A percentile compares a stretch with the other conserved stretches of the same genome.
These are phyloP conservation scores for Mycalesis mineus DNA, from an alignment of 2,888 invertebrate genomes.

Conservation along the genomic window DNA sequence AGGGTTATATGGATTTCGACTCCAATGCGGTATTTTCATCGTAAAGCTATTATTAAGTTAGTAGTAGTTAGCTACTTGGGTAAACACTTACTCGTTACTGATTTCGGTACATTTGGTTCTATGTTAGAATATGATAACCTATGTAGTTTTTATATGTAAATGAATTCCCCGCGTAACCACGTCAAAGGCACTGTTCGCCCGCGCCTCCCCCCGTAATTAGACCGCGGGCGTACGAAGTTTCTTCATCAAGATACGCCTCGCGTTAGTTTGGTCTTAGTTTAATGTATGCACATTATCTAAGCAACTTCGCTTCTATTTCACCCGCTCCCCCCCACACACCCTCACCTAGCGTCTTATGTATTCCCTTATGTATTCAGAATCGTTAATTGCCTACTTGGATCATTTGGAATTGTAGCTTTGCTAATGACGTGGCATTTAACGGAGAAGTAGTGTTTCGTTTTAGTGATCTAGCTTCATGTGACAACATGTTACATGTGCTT, in stretches of 20 bases:
- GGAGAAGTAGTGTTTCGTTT: too few species aligned
- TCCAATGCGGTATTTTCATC: too few species aligned
- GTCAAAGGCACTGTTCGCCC: slow-evolving; percentile 34
- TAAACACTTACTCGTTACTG: too few species aligned
- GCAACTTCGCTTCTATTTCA: slow-evolving; percentile 58
- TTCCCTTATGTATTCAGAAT: slow-evolving; percentile 52
- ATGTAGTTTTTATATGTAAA: slow-evolving; percentile 39
- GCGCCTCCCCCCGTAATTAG: slow-evolving; percentile 63
- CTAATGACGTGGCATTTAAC: not conserved
- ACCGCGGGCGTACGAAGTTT: slow-evolving; percentile 66
- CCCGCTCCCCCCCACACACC: slow-evolving; percentile 37
- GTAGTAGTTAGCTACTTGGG: too few species aligned
- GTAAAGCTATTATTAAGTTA: too few species aligned
- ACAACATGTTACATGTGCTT: too few species aligned
- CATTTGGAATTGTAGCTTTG: slow-evolving; percentile 16
- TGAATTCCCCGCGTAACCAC: slow-evolving; percentile 36
- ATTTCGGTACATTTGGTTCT: too few species aligned
- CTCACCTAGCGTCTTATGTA: slow-evolving; percentile 36
- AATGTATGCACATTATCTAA: slow-evolving; percentile 79
- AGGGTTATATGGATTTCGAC: too few species aligned
- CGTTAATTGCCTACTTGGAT: slow-evolving; percentile 30
- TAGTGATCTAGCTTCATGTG: too few species aligned
- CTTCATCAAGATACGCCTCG: slow-evolving; percentile 72
- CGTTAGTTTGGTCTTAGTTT: slow-evolving; percentile 75
- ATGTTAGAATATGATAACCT: not conserved